Conservation (phyloP, 2,113 vertebrate species). For the Pampusana beccarii region DNA sequence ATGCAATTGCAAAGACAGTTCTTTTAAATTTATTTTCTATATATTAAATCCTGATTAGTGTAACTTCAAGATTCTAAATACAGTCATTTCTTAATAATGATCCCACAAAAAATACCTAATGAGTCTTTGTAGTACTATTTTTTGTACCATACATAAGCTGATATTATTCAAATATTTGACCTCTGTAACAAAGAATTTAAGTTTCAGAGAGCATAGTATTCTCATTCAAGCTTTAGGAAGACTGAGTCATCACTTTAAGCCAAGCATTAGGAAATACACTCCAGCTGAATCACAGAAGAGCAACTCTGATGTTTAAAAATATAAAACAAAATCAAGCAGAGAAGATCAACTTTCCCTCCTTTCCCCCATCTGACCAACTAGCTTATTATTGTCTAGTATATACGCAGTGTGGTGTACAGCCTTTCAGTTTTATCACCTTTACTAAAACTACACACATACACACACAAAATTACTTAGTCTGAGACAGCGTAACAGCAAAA, state of each 20-base stretch:
- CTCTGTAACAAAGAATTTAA: neutral
- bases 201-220: neutral
- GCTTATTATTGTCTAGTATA: neutral
- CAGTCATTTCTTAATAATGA: neutral
- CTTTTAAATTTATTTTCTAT: neutral
- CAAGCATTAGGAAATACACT: neutral
- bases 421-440: neutral
- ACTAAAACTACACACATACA: neutral
- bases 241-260: neutral
- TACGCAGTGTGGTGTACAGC: fast-evolving
- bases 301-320: neutral
- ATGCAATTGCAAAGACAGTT: neutral
- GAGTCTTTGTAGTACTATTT: neutral
- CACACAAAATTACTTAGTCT: neutral
- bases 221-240: neutral
- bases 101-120: neutral
- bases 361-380: neutral
- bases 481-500: neutral
- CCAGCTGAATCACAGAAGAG: neutral
- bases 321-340: neutral
- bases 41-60: neutral
- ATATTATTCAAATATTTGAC: neutral
- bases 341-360: neutral
- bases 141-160: neutral
- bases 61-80: neutral